Conservation (phyloP, 2,888 invertebrate species). For the Zootermopsis nevadensis region DNA sequence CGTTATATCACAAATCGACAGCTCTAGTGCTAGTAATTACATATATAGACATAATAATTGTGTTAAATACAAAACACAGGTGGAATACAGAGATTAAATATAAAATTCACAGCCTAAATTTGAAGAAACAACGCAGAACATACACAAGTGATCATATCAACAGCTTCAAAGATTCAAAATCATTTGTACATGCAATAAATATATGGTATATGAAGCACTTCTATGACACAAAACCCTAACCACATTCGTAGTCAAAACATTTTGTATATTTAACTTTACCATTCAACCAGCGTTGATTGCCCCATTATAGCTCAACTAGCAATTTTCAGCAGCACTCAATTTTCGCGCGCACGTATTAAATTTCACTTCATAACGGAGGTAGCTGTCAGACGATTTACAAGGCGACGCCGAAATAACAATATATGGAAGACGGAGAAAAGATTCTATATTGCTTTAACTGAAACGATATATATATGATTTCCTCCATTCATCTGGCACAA, state of each 20-base stretch:
- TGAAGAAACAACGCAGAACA: too few species aligned
- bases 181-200: too few species aligned
- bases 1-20: too few species aligned
- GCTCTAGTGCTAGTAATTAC: background rate
- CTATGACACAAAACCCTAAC: too few species aligned
- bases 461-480: background rate
- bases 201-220: too few species aligned
- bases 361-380: conserved; percentile 13
- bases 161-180: too few species aligned
- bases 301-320: conserved; percentile 1
- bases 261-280: conserved; percentile 8
- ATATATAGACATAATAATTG: background rate
- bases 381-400: conserved; percentile 10
- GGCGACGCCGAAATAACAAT: conserved; percentile 3
- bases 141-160: too few species aligned
- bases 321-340: background rate
- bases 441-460: background rate
- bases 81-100: too few species aligned
- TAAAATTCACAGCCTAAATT: too few species aligned
- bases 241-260: too few species aligned
- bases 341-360: conserved; percentile 32
- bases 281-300: background rate
- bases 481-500: background rate
- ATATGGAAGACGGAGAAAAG: background rate
- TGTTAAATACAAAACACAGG: background rate